phyloP scores from a whole-genome alignment of 1,140 invertebrate species.

The Conus ventricosus region DNA sequence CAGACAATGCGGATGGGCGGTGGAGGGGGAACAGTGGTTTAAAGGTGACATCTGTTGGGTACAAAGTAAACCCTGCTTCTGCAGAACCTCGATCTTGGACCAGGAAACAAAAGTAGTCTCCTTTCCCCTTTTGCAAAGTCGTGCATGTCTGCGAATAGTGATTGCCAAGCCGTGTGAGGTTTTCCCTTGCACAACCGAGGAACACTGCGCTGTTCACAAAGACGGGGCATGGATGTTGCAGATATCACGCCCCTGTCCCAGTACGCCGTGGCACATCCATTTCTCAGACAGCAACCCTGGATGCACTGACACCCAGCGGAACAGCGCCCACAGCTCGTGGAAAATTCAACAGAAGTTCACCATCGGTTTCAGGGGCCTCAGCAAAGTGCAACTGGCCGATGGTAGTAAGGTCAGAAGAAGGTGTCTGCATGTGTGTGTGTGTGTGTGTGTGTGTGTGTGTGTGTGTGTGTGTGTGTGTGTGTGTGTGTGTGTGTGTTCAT shows the following conservation, averaged over 20 bases:
- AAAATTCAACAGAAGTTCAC: slow-evolving; percentile 34
- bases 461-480: neutral
- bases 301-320: neutral
- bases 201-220: no score
- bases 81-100: no score
- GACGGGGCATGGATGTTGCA: neutral
- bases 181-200: no score
- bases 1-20: no score
- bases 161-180: no score
- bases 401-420: slow-evolving; percentile 38
- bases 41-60: no score
- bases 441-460: neutral
- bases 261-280: neutral
- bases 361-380: slow-evolving; percentile 42
- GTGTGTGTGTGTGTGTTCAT: slow-evolving; percentile 37
- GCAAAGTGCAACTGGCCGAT: slow-evolving; percentile 47
- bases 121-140: no score
- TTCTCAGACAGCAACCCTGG: neutral
- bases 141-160: no score
- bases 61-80: no score
- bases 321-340: slow-evolving; percentile 40
- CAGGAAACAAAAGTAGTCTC: no score
- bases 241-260: slow-evolving; percentile 40
- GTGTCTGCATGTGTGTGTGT: neutral
- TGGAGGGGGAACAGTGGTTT: no score